Evolutionary conservation across 2,797 vertebrate genomes (phyloP).

Genomic region (Holocentrus rufus): DNA sequence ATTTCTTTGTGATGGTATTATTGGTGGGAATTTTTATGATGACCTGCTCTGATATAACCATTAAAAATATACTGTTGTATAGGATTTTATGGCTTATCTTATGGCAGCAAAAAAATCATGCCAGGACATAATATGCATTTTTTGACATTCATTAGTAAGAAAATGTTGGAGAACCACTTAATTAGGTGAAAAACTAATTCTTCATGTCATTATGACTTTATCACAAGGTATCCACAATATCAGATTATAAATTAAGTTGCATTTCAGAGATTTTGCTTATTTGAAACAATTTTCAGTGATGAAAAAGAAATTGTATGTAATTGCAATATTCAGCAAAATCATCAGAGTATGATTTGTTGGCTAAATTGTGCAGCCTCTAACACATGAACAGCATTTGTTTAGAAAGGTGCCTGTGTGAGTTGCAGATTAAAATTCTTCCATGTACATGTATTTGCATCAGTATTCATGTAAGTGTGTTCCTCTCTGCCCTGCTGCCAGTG

Average conservation of each 20-base stretch:
- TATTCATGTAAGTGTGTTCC: slow-evolving; percentile 6
- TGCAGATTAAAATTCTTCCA: neutral
- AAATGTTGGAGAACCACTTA: too few relatives aligned
- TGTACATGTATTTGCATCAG: neutral
- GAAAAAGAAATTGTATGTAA: neutral
- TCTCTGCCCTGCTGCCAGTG: slow-evolving; percentile 11
- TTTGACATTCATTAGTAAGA: too few relatives aligned
- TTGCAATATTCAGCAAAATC: neutral
- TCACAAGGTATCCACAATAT: too few relatives aligned
- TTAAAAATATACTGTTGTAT: too few relatives aligned
- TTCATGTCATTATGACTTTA: too few relatives aligned
- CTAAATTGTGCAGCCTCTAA: slow-evolving; percentile 1
- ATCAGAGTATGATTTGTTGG: neutral
- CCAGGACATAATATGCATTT: too few relatives aligned
- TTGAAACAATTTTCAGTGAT: neutral
- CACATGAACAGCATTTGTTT: slow-evolving; percentile 11
- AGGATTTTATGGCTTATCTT: too few relatives aligned
- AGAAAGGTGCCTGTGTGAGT: neutral
- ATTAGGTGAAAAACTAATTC: too few relatives aligned
- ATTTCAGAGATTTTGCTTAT: neutral
- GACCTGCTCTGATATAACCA: too few relatives aligned
- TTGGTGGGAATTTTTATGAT: too few relatives aligned
- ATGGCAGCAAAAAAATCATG: too few relatives aligned
- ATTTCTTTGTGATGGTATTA: too few relatives aligned
- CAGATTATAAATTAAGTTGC: neutral